Conservation (phyloP, 2,888 invertebrate species). For the Diaperis boleti region DNA sequence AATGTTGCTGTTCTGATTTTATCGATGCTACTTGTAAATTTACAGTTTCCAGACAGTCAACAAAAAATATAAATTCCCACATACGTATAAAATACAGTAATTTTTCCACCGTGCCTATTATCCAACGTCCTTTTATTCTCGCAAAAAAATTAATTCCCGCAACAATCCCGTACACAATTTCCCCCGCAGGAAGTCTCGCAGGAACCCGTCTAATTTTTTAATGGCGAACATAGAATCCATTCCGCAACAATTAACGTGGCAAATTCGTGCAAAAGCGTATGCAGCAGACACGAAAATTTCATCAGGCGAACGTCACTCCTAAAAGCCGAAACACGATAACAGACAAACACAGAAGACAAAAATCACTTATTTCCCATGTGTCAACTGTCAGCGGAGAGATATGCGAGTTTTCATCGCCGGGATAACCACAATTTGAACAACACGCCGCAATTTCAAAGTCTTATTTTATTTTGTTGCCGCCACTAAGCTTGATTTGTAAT, state of each 20-base stretch:
- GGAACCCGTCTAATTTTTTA: conserved; percentile 1
- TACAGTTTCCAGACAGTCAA: too few species aligned
- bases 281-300: conserved; percentile 23
- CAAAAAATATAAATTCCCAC: too few species aligned
- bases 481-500: too few species aligned
- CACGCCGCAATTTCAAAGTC: conserved; percentile 28
- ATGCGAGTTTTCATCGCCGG: conserved; percentile 30
- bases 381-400: conserved; percentile 27
- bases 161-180: background rate
- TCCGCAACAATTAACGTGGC: conserved; percentile 15
- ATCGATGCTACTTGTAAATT: too few species aligned
- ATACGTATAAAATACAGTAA: too few species aligned
- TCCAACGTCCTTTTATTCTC: too few species aligned
- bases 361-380: conserved; percentile 41
- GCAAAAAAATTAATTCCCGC: background rate
- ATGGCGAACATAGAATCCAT: background rate
- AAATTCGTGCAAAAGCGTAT: conserved; percentile 9
- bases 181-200: background rate
- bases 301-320: conserved; percentile 18
- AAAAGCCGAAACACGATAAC: conserved; percentile 35
- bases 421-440: conserved; percentile 33
- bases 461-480: conserved; percentile 23
- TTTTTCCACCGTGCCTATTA: too few species aligned
- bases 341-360: conserved; percentile 26
- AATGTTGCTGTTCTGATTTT: too few species aligned